Percentiles rank a stretch among this genome's conserved stretches.
Evolutionary conservation across 2,888 invertebrate genomes (phyloP).

Genomic region (Camptogramma bilineatum): DNA sequence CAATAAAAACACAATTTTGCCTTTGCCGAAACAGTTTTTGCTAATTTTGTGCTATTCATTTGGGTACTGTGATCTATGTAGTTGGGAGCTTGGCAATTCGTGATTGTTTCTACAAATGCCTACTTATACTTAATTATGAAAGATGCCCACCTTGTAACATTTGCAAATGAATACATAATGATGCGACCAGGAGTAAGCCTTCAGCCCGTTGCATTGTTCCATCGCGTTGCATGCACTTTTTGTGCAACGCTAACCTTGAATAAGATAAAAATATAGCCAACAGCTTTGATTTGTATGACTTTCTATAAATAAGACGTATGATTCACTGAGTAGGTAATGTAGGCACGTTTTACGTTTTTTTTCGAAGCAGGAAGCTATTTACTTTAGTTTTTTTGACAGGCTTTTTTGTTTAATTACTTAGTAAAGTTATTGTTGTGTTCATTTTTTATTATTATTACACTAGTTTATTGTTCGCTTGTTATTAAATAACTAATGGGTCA

Average conservation of each 20-base stretch:
- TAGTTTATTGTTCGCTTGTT: not conserved
- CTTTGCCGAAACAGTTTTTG: too few species aligned
- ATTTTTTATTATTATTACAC: not conserved
- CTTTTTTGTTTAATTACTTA: not conserved
- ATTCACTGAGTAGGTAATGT: not conserved
- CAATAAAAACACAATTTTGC: too few species aligned
- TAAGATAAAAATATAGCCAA: not conserved
- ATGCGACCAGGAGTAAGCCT: conserved; percentile 21
- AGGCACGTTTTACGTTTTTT: not conserved
- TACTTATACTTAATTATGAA: not conserved
- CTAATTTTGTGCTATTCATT: not conserved
- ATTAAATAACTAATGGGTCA: not conserved
- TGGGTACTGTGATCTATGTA: not conserved
- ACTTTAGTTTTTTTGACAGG: not conserved
- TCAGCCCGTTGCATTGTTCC: conserved; percentile 23
- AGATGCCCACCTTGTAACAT: conserved; percentile 25
- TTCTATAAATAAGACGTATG: not conserved
- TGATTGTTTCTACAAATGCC: not conserved
- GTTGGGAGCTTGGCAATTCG: not conserved
- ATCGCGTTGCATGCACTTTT: conserved; percentile 25
- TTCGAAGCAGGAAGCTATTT: not conserved
- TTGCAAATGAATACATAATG: conserved; percentile 20
- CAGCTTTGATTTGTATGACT: not conserved
- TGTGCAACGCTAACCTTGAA: not conserved
- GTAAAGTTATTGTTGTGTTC: not conserved